Base-by-base conservation (phyloP, 2,113 vertebrate species). In the Tenebrosternarchus preto region DNA sequence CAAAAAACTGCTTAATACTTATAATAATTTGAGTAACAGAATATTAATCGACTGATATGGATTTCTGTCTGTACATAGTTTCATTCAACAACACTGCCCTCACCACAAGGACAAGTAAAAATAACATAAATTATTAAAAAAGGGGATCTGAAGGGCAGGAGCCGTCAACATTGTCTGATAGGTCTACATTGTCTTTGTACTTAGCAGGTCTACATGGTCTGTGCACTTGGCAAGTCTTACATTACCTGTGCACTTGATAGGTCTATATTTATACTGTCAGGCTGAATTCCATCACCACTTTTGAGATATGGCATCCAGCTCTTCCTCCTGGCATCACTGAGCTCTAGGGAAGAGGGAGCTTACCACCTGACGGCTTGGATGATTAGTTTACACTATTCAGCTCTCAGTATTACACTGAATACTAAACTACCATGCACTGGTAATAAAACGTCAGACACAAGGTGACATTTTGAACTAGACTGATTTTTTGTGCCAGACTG, bases 101-200 rank as follows among this genome's bases (percentile, higher is more conserved):
- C 64, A 57, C 19, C 46, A 77, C 6, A 19, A 77, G 27, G 64
- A 29, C n/a, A 66, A 53, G 66, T 33, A 12, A 77, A 73, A 66
- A 16, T 39, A 53, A 25, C 24, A 68, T 68, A n/a, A n/a, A n/a
- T n/a, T n/a, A n/a, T 36, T 16, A 68, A 36, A 39, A 20, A 33
- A 20, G 39, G 16, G n/a, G 11, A 61, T 33, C 43, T 64, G 59
- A 76, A 53, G 39, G 19, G 16, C 20, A 33, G 63, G 29, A 67
- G 25, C 46, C 63, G 24, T 29, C 39, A 55, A 25, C 25, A 50
- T n/a, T n/a, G n/a, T n/a, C n/a, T n/a, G n/a, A n/a, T n/a, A n/a
- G n/a, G n/a, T n/a, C n/a, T n/a, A n/a, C n/a, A n/a, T n/a, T n/a
- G n/a, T n/a, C n/a, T n/a, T n/a, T n/a, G n/a, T n/a, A n/a, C n/a